Conservation (phyloP, 2,797 vertebrate genomes). For the Sebastolobus altivelis region DNA sequence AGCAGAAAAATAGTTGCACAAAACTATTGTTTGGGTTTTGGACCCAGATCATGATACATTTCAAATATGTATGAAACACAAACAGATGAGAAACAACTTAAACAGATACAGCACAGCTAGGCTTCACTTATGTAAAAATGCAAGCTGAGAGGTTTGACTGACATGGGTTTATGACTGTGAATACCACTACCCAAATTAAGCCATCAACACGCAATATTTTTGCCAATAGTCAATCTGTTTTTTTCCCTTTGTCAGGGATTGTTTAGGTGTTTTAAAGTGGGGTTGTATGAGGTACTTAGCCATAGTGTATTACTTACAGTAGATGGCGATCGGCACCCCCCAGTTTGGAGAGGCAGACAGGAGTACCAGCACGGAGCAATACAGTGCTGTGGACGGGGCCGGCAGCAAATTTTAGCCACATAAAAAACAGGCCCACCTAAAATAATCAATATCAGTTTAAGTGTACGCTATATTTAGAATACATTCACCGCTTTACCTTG, state of each 20-base stretch:
- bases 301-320: too few species aligned
- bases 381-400: too few species aligned
- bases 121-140: slow-evolving; percentile 38
- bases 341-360: too few species aligned
- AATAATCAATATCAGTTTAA: too few species aligned
- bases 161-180: slow-evolving; percentile 12
- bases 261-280: accelerated
- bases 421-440: too few species aligned
- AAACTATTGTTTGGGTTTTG: slow-evolving; percentile 59
- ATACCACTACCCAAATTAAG: background rate
- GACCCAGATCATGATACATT: slow-evolving; percentile 53
- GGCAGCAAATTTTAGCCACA: too few species aligned
- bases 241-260: background rate
- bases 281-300: too few species aligned
- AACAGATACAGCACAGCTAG: slow-evolving; percentile 28
- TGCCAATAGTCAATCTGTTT: background rate
- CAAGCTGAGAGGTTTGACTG: slow-evolving; percentile 18
- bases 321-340: accelerated
- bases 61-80: slow-evolving; percentile 66
- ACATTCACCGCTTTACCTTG: too few species aligned
- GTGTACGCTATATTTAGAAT: too few species aligned
- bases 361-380: too few species aligned
- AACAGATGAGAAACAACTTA: slow-evolving; percentile 48
- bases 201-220: background rate
- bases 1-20: slow-evolving; percentile 29